Conservation (phyloP, 2,113 vertebrate genomes). For the Crotalus helleri region DNA sequence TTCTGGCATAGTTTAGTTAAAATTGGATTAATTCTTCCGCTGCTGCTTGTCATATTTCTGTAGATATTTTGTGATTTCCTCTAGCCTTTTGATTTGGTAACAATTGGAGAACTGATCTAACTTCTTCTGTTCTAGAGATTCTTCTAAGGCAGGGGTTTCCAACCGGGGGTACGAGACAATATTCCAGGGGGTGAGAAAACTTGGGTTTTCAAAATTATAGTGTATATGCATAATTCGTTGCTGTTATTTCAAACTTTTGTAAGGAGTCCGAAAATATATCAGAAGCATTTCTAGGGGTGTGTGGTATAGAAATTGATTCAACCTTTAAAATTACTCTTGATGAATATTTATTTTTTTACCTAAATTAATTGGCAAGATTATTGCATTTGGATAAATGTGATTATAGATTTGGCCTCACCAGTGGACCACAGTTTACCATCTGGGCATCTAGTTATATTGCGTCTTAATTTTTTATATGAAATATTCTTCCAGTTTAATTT, state of each 20-base stretch:
- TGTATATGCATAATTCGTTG: too few species aligned
- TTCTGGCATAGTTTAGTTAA: not conserved
- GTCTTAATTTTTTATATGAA: not conserved
- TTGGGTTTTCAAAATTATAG: too few species aligned
- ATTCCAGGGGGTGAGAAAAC: too few species aligned
- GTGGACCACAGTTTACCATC: not conserved
- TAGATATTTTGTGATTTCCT: not conserved
- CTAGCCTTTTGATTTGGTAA: not conserved
- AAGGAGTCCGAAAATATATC: too few species aligned
- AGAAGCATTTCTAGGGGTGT: too few species aligned
- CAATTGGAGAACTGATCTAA: not conserved
- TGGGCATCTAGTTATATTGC: not conserved
- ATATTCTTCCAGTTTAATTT: not conserved
- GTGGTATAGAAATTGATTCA: not conserved
- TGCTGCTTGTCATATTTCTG: not conserved
- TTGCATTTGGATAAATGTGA: not conserved
- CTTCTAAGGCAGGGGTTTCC: not conserved
- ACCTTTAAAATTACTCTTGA: not conserved
- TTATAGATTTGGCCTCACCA: not conserved
- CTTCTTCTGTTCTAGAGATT: not conserved
- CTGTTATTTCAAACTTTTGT: too few species aligned
- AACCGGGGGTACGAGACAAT: too few species aligned
- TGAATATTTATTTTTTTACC: not conserved
- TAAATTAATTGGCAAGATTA: not conserved
- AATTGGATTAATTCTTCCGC: not conserved